These are phyloP conservation scores for Salvator merianae DNA, from an alignment of 2,113 vertebrate genomes.

Conservation along the genomic window DNA sequence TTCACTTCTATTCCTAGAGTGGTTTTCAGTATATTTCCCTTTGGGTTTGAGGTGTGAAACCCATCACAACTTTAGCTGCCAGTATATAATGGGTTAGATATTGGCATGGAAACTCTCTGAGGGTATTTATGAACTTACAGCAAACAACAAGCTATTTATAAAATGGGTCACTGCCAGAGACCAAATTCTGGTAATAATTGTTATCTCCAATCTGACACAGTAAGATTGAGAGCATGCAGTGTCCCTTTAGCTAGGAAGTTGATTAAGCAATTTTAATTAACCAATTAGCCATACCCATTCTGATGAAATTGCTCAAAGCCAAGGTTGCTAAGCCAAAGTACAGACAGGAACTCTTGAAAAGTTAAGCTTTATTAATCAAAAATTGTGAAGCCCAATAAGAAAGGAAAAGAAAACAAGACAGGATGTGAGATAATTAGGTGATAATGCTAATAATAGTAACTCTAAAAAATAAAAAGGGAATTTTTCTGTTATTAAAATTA, in stretches of 20 bases:
- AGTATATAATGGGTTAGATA: constrained; percentile 16
- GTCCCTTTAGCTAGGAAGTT: constrained; percentile 30
- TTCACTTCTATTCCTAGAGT: constrained; percentile 2
- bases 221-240: constrained; percentile 26
- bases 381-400: neutral
- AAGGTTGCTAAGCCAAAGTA: constrained; percentile 30
- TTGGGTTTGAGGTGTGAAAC: constrained; percentile 20
- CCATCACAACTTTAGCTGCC: constrained; percentile 12
- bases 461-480: no score
- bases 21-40: neutral
- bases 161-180: constrained; percentile 30
- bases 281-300: constrained; percentile 25
- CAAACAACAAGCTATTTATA: constrained; percentile 33
- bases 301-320: constrained; percentile 33
- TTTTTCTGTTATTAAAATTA: no score
- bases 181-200: constrained; percentile 29
- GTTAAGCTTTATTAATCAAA: constrained; percentile 29
- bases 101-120: neutral
- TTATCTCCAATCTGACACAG: constrained; percentile 24
- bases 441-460: no score
- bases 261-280: constrained; percentile 37
- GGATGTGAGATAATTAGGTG: no score
- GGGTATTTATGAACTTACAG: constrained; percentile 24
- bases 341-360: constrained; percentile 25
- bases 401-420: neutral